Conservation (phyloP, 2,797 vertebrate species). For the Hipposideros larvatus region DNA sequence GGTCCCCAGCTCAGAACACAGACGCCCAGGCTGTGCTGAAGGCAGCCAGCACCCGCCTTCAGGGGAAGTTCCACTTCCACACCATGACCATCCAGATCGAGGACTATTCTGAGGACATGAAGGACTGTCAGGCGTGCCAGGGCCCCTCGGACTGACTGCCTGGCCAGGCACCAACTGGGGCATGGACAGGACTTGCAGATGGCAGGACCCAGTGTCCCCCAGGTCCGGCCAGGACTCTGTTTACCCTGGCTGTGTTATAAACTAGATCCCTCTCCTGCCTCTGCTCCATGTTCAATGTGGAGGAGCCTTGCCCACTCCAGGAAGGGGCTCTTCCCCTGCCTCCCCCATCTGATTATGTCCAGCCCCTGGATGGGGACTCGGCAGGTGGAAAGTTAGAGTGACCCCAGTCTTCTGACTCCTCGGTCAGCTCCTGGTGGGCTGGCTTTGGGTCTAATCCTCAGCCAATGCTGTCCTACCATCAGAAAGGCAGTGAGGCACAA, state of each 20-base stretch:
- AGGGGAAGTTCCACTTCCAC: constrained; percentile 89
- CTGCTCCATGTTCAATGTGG: not conserved
- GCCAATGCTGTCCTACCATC: not conserved
- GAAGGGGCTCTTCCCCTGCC: not conserved
- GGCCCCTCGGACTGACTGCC: constrained; percentile 87
- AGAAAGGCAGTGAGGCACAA: not conserved
- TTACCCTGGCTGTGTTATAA: not conserved
- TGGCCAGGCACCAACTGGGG: not conserved
- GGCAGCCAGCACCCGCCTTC: constrained; percentile 87
- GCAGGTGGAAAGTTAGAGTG: not conserved
- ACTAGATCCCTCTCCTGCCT: not conserved
- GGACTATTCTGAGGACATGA: constrained; percentile 91
- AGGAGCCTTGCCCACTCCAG: not conserved
- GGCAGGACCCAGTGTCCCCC: not conserved
- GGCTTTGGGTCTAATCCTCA: not conserved
- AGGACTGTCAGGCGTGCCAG: constrained; percentile 88
- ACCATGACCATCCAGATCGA: constrained; percentile 92
- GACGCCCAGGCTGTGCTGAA: constrained; percentile 89
- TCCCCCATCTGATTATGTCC: not conserved
- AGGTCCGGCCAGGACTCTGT: not conserved
- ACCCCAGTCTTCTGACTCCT: not conserved
- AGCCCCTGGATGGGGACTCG: not conserved
- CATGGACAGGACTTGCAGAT: not conserved
- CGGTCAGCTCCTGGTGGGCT: not conserved
- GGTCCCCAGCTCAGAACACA: constrained; percentile 83